Evolutionary conservation across 2,888 invertebrate species (phyloP).

Genomic region (Leistus spinibarbis): DNA sequence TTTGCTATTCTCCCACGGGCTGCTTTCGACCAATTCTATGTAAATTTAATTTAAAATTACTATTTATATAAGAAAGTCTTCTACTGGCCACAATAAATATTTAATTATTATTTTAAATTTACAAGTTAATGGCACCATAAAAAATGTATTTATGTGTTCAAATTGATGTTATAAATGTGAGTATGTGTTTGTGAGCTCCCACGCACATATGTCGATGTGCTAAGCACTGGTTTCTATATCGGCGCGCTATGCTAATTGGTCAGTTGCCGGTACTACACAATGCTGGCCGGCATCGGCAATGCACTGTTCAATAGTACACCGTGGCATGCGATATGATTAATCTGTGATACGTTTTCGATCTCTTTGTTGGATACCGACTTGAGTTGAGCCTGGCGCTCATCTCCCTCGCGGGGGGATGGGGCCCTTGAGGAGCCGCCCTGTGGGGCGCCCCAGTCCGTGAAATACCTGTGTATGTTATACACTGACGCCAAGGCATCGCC

Average conservation of each 20-base stretch:
- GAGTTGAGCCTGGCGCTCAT: constrained; percentile 19
- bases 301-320: constrained; percentile 44
- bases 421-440: constrained; percentile 14
- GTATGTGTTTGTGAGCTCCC: background rate
- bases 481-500: background rate
- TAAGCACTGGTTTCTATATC: background rate
- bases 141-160: background rate
- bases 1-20: no score
- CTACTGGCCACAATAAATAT: no score
- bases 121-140: no score
- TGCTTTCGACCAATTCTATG: no score
- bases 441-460: constrained; percentile 19
- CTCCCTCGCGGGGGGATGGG: background rate
- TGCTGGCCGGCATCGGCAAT: background rate
- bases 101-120: no score
- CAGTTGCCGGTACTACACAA: background rate
- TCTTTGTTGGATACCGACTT: constrained; percentile 52
- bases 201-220: background rate
- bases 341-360: constrained; percentile 52
- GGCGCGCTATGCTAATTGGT: background rate
- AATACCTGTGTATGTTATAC: constrained; percentile 4
- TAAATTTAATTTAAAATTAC: no score
- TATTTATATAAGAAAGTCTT: no score
- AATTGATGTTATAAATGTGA: background rate
- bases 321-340: constrained; percentile 59